These are phyloP conservation scores for Allacma fusca DNA, from an alignment of 2,888 invertebrate genomes.

Conservation along the genomic window DNA sequence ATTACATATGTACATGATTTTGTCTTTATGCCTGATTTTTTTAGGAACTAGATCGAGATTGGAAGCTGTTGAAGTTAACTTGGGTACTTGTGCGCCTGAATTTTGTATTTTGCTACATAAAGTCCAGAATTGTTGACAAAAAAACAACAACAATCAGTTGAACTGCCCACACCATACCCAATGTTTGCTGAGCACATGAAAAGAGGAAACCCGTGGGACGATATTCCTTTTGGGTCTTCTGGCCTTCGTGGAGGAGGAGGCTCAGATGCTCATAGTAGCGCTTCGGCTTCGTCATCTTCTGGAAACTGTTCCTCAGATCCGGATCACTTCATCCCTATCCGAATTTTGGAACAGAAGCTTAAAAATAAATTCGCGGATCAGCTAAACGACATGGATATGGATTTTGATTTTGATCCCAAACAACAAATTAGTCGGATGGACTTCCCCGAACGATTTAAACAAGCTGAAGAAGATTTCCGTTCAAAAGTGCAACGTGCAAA, in stretches of 20 bases:
- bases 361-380: too few relatives aligned
- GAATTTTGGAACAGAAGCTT: not conserved
- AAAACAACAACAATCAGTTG: not conserved
- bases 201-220: slow-evolving; percentile 28
- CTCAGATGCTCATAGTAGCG: too few relatives aligned
- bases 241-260: not conserved
- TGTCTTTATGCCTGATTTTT: too few relatives aligned
- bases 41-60: too few relatives aligned
- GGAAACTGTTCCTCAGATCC: not conserved
- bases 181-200: slow-evolving; percentile 31
- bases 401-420: slow-evolving; percentile 22
- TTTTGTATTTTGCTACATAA: too few relatives aligned
- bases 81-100: too few relatives aligned
- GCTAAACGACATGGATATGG: slow-evolving; percentile 4
- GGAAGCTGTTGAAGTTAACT: too few relatives aligned
- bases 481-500: not conserved
- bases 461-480: not conserved
- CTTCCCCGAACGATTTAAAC: slow-evolving; percentile 16
- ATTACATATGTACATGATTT: too few relatives aligned
- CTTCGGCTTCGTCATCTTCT: not conserved
- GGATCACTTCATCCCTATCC: slow-evolving; percentile 18
- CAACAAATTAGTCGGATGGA: slow-evolving; percentile 8
- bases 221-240: slow-evolving; percentile 18
- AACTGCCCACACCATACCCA: not conserved
- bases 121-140: not conserved